phyloP scores from a whole-genome alignment of 2,113 vertebrate genomes.

The Anseranas semipalmata region DNA sequence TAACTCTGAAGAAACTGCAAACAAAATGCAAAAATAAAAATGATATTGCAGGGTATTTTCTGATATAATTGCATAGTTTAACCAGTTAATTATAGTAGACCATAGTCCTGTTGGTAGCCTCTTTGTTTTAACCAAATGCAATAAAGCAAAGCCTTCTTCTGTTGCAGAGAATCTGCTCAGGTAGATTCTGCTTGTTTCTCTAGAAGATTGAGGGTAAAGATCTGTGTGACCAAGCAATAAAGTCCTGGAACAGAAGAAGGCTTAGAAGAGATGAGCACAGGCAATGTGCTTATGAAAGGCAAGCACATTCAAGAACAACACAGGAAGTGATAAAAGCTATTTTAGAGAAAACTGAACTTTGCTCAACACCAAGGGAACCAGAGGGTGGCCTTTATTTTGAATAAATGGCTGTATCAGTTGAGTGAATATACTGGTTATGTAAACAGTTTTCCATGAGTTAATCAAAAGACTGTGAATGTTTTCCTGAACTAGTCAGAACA shows the following conservation, averaged over 20 bases:
- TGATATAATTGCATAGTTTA: not conserved
- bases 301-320: not conserved
- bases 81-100: not conserved
- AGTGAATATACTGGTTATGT: not conserved
- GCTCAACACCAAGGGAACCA: not conserved
- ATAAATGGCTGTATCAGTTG: not conserved
- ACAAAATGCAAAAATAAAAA: not conserved
- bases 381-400: not conserved
- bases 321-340: not conserved
- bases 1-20: not conserved
- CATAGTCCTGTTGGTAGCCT: not conserved
- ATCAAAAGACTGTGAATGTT: not conserved
- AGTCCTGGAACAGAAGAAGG: not conserved
- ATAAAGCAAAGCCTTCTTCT: not conserved
- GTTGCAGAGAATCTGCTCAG: not conserved
- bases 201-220: not conserved
- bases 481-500: not conserved
- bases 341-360: not conserved
- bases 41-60: not conserved
- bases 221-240: not conserved
- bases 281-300: not conserved
- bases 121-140: not conserved
- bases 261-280: not conserved
- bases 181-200: not conserved
- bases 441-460: not conserved